Evolutionary conservation across 2,113 vertebrate genomes (phyloP).

Genomic region (Oryzias curvinotus): DNA sequence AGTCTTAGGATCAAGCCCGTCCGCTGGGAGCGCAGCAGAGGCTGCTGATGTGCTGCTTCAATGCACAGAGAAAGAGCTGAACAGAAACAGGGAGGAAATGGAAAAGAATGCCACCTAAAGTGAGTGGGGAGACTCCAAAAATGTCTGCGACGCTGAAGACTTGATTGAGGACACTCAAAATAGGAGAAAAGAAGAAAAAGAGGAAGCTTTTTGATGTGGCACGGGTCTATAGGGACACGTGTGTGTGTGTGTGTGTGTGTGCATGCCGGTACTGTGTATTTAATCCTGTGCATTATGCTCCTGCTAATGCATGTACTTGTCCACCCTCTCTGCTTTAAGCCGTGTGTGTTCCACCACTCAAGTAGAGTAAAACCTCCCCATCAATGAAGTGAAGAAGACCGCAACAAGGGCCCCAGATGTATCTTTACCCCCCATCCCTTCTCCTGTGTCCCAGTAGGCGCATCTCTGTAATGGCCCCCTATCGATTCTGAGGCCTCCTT

Average conservation of each 20-base stretch:
- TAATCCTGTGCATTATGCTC: not conserved
- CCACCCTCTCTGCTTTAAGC: constrained; percentile 7
- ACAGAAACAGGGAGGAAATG: constrained; percentile 3
- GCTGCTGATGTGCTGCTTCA: constrained; percentile 30
- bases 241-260: not conserved
- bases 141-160: not conserved
- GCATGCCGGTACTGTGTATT: constrained; percentile 11
- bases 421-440: constrained; percentile 17
- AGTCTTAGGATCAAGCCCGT: constrained; percentile 42
- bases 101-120: constrained; percentile 14
- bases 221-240: constrained; percentile 29
- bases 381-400: constrained; percentile 44
- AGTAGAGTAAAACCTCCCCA: constrained; percentile 46
- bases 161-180: constrained; percentile 30
- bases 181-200: constrained; percentile 8
- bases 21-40: constrained; percentile 44
- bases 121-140: constrained; percentile 6
- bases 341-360: constrained; percentile 14
- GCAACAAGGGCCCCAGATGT: constrained; percentile 45
- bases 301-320: constrained; percentile 9
- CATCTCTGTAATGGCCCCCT: constrained; percentile 72
- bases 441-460: constrained; percentile 56
- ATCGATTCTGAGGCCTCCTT: constrained; percentile 71
- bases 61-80: constrained; percentile 4
- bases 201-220: constrained; percentile 9